Evolutionary conservation across 2,797 vertebrate genomes (phyloP), one percentile per base, ranked within the genome.

Genomic region (Spatula versicolor): DNA sequence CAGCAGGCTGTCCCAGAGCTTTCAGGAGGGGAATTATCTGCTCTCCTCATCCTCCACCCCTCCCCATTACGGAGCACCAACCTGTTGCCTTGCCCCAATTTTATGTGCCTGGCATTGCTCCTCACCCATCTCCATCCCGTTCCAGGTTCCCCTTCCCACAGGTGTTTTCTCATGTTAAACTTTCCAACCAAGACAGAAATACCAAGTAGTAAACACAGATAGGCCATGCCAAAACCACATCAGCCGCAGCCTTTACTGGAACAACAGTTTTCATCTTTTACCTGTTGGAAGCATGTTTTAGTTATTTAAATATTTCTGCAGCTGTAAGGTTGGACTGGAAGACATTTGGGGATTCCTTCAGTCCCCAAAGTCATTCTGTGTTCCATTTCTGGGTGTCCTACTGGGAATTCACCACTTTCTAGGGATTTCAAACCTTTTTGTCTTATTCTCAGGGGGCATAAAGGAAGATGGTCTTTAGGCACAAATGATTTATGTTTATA

Each of bases 281-380:
- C 5, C 17, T 55, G 9, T 16, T 28, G 66, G 68, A 89, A 26
- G 2, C 2, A 5, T 26, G 37, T 28, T 82, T 48, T 48, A 45
- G 21, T 80, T 62, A 72, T 69, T 83, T 87, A 82, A 87, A 13
- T 77, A 71, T 64, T 85, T 85, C 23, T 31, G 31, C 62, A 75
- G 37, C 18, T 58, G 7, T 50, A 67, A 72, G 30, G 7, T 35
- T 85, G 18, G 13, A 2, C 50, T 91, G 80, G 30, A 87, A 77
- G 41, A 71, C 8, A 37, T 75, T 22, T 60, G 20, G 21, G 28
- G 5, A 88, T 82, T 94, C 11, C 10, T 62, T 64, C 73, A 67
- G 33, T 46, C 30, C 31, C 48, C 7, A n/a, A 16, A 67, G 15
- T 13, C 48, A 39, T 52, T 35, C 90, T 84, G 15, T 82, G 48